Evolutionary conservation across 2,888 invertebrate species (phyloP).

Genomic region (Himalopsyche tibetana): DNA sequence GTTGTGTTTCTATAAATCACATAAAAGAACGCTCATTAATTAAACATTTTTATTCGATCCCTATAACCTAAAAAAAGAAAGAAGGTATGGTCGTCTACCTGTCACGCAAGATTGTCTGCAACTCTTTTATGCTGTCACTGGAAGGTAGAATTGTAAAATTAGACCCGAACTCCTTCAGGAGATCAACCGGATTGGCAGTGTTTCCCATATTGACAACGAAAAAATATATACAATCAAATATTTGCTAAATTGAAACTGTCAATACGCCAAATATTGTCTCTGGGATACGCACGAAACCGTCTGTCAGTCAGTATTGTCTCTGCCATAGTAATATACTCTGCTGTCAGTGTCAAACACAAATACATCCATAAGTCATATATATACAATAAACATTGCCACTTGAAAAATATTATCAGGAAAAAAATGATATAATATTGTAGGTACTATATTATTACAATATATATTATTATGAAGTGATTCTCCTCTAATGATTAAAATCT

Average conservation of each 20-base stretch:
- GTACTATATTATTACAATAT: too few relatives aligned
- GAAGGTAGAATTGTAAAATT: conserved; percentile 84
- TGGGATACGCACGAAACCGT: too few relatives aligned
- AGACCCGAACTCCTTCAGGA: conserved; percentile 79
- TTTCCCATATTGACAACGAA: conserved; percentile 47
- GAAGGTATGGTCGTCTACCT: conserved; percentile 76
- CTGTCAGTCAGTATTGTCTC: too few relatives aligned
- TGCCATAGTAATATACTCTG: not conserved
- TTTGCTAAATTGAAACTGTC: not conserved
- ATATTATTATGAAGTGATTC: too few relatives aligned
- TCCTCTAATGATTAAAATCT: too few relatives aligned
- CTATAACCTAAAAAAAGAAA: conserved; percentile 68
- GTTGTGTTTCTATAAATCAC: conserved; percentile 85
- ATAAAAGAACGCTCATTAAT: not conserved
- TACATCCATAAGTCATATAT: too few relatives aligned
- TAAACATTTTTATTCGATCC: not conserved
- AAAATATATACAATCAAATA: not conserved
- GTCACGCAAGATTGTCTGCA: conserved; percentile 91
- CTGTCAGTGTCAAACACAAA: conserved; percentile 10
- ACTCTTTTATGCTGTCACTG: conserved; percentile 88
- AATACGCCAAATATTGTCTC: not conserved
- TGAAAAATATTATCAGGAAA: too few relatives aligned
- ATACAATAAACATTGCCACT: too few relatives aligned
- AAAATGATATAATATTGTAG: too few relatives aligned
- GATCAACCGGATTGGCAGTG: conserved; percentile 67